phyloP scores from a whole-genome alignment of 2,797 vertebrate genomes.

The Loris lydekkerianus region DNA sequence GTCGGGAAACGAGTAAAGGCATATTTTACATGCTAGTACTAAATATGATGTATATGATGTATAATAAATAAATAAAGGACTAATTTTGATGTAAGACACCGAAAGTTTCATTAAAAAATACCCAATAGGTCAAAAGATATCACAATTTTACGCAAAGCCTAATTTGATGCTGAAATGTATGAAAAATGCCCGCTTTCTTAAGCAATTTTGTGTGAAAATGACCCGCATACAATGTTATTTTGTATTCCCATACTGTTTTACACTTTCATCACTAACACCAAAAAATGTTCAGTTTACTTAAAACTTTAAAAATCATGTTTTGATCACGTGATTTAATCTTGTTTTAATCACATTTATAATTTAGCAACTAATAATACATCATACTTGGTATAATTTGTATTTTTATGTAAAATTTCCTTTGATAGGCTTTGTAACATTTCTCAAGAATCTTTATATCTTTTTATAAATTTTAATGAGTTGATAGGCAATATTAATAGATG shows the following conservation, averaged over 20 bases:
- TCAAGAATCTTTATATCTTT: constrained; percentile 17
- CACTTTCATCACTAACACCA: constrained; percentile 10
- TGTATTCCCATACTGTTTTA: neutral
- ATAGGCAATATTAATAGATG: neutral
- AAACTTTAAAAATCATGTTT: constrained; percentile 34
- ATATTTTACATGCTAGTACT: too few species aligned
- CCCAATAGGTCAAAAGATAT: too few species aligned
- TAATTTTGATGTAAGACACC: too few species aligned
- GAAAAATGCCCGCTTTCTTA: too few species aligned
- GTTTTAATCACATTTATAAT: constrained; percentile 31
- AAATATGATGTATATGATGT: too few species aligned
- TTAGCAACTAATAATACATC: constrained; percentile 24
- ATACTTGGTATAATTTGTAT: constrained; percentile 19
- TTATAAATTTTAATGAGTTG: constrained; percentile 45
- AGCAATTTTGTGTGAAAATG: too few species aligned
- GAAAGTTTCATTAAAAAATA: too few species aligned
- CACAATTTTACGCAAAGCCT: too few species aligned
- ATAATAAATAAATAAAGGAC: too few species aligned
- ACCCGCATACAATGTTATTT: neutral
- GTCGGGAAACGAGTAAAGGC: too few species aligned
- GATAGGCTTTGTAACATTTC: neutral
- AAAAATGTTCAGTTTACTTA: constrained; percentile 38
- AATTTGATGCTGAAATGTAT: too few species aligned
- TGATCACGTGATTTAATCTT: too few species aligned
- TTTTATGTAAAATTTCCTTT: constrained; percentile 37